phyloP scores from a whole-genome alignment of 2,888 invertebrate species.

The Sarcophaga carnaria region DNA sequence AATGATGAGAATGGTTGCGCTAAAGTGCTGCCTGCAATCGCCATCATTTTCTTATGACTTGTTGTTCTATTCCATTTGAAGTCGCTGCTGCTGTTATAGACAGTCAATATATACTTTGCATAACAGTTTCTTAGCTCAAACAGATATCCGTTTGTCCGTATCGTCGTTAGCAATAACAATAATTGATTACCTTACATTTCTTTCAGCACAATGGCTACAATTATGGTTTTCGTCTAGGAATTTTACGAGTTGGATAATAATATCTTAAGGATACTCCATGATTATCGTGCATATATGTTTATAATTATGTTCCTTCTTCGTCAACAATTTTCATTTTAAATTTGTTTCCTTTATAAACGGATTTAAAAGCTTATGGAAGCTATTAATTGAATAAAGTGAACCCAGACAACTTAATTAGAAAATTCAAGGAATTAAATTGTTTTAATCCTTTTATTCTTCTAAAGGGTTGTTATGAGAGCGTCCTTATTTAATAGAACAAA shows the following conservation, averaged over 20 bases:
- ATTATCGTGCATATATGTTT: not conserved
- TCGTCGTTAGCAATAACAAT: constrained; percentile 23
- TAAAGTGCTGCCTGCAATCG: not conserved
- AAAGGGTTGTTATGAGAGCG: no score
- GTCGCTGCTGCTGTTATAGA: not conserved
- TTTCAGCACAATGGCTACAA: not conserved
- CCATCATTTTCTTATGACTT: not conserved
- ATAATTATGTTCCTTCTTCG: not conserved
- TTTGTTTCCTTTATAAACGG: not conserved
- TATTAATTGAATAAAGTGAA: not conserved
- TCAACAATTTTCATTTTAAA: no score
- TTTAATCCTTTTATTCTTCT: no score
- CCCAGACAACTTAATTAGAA: no score
- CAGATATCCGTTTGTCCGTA: constrained; percentile 59
- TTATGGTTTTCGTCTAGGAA: no score
- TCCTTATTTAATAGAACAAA: no score
- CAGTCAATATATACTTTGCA: constrained; percentile 48
- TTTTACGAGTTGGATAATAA: not conserved
- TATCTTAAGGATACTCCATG: no score
- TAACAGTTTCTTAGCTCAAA: no score
- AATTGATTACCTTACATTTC: constrained; percentile 34
- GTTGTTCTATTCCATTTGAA: not conserved
- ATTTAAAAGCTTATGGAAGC: constrained; percentile 8
- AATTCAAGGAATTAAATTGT: no score
- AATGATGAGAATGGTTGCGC: no score